Base-by-base conservation (phyloP, 2,888 invertebrate species). In the Notodonta dromedarius region DNA sequence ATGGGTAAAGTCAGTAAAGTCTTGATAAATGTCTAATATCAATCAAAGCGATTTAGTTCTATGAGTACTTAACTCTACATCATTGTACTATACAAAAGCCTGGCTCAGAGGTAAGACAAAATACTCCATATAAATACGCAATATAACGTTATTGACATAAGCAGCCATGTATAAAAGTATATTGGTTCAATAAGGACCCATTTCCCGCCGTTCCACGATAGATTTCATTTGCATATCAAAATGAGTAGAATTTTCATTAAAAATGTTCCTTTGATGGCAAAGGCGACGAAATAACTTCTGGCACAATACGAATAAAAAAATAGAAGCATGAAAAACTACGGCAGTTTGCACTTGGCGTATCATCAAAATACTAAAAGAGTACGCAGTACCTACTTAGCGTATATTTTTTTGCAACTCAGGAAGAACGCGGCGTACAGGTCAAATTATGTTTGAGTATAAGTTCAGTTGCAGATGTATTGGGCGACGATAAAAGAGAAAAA, bases 201-300 rank as follows among this genome's bases (percentile, higher is more conserved):
- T 60, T 62, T 61, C 62, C 60, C 12, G 58, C 60, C 60, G 65
- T 52, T 70, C 14, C 55, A 44, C 71, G 63, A 73, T 73, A 59
- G 63, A 70, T 70, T 63, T 62, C 62, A 74, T 74, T 74, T 66
- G 70, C 74, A 74, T 74, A 70, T 70, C 70, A 74, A 74, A 74
- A 74, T 74, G 70, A 72, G 57, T 67, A 65, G 67, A 67, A 69
- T 72, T 74, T 74, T 74, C 73, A 74, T 72, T 74, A 74, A 74
- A 73, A 74, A 65, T 71, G 64, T 50, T 55, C 74, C 74, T 74
- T 74, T 74, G 70, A 72, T 57, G 63, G 63, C 35, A 63, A 66
- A 70, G 65, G 60, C 61, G 60, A 40, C 59, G 62, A 61, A 56
- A 64, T 67, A 56, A 63, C 60, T 59, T 39, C 48, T 57, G 50